Base-by-base conservation (phyloP, 1,140 invertebrate genomes). In the Drusus annulatus region DNA sequence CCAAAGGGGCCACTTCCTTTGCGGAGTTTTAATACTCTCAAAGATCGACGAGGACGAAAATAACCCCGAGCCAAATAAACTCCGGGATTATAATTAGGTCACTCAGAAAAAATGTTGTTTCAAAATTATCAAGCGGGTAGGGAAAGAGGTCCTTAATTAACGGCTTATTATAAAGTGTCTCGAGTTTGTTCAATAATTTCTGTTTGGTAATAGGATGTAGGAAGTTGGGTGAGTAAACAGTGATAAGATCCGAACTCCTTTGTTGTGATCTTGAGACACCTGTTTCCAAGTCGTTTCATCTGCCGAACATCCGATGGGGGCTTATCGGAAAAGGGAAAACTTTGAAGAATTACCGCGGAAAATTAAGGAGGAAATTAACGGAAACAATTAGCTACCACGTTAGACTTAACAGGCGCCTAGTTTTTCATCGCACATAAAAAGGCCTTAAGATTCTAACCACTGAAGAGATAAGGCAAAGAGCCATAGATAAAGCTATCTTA, bases 41-140 rank as follows among this genome's bases (percentile, higher is more conserved):
- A 28, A 28, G 62, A 65, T 28, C 28, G 62, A 13, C 10, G 21
- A 16, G 10, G 62, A 65, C 60, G 16, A 65, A 65, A 65, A n/a
- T 16, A 28, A 65, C 10, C 16, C 16, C 62, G 25, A 13, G 8
- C 28, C 62, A 16, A 25, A 31, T 21, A 28, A 28, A 25, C 25
- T n/a, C 56, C 17, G 23, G 56, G 23, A 60, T 21, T 60, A 0
- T 16, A 65, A 28, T 28, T 28, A 65, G 62, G 23, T 25, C 2
- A n/a, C n/a, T 28, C 10, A 23, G 10, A 63, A 63, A n/a, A 63
- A 65, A 65, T 28, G 21, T 31, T 63, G 36, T 65, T 65, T 65
- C 4, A 25, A 31, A 13, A 65, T 25, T 25, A 28, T 10, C 36
- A 10, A 45, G 36, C 36, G 36, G n/a, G 5, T 3, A 1, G 36